Evolutionary conservation across 2,797 vertebrate species (phyloP).

Genomic region (Galaxias olidus): DNA sequence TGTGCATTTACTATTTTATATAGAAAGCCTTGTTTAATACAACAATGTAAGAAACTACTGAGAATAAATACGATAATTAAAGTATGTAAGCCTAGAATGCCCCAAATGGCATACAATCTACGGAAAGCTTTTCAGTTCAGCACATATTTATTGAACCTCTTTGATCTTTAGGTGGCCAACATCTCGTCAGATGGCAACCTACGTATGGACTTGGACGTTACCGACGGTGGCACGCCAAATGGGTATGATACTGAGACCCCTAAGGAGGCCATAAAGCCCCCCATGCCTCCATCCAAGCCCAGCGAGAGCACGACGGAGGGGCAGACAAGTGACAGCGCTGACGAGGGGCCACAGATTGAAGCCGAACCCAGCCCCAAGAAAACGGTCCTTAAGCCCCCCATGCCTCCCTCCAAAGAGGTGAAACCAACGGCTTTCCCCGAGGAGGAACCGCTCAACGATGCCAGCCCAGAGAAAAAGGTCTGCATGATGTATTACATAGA

Average conservation of each 20-base stretch:
- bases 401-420: slow-evolving; percentile 44
- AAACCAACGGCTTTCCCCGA: slow-evolving; percentile 16
- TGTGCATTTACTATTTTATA: too few relatives aligned
- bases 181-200: slow-evolving; percentile 84
- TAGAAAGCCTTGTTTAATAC: too few relatives aligned
- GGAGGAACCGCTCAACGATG: not conserved
- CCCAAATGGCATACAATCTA: too few relatives aligned
- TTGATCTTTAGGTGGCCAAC: slow-evolving; percentile 76
- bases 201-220: slow-evolving; percentile 84
- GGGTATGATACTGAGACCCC: slow-evolving; percentile 52
- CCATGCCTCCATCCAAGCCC: slow-evolving; percentile 67
- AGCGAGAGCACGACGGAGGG: slow-evolving; percentile 34
- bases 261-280: slow-evolving; percentile 65
- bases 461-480: slow-evolving; percentile 2
- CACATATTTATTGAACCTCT: not conserved
- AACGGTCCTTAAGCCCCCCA: slow-evolving; percentile 41
- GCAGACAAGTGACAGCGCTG: slow-evolving; percentile 46
- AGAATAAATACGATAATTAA: too few relatives aligned
- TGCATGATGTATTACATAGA: too few relatives aligned
- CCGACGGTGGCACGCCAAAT: slow-evolving; percentile 69
- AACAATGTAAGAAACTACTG: too few relatives aligned
- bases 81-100: too few relatives aligned
- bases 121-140: too few relatives aligned
- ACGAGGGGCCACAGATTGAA: slow-evolving; percentile 40
- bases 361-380: slow-evolving; percentile 45